Evolutionary conservation across 2,888 invertebrate genomes (phyloP).

Genomic region (Thereva unica): DNA sequence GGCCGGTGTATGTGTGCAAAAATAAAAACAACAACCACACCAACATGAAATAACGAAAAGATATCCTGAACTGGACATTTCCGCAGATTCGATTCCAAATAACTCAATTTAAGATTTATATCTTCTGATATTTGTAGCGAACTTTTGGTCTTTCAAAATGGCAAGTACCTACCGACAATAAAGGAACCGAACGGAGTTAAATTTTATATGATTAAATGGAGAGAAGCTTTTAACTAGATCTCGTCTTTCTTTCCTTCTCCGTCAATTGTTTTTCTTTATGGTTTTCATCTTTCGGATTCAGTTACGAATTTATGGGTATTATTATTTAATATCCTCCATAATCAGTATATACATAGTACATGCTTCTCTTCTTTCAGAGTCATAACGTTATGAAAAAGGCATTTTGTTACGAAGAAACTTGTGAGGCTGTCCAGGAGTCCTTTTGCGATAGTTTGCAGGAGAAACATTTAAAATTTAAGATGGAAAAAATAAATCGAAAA

Average conservation of each 20-base stretch:
- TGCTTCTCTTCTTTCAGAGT: not conserved
- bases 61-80: constrained; percentile 16
- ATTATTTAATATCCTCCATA: not conserved
- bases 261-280: constrained; percentile 11
- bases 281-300: constrained; percentile 26
- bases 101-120: constrained; percentile 34
- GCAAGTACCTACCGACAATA: constrained; percentile 5
- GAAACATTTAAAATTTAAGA: no score
- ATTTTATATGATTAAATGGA: constrained; percentile 16
- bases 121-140: constrained; percentile 11
- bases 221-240: not conserved
- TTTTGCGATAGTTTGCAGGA: no score
- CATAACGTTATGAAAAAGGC: no score
- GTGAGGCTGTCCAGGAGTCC: no score
- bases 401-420: no score
- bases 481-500: no score
- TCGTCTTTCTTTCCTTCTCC: not conserved
- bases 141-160: constrained; percentile 17
- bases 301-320: no score
- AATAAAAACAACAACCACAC: constrained; percentile 4
- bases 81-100: constrained; percentile 33
- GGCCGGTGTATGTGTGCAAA: no score
- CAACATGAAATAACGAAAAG: not conserved
- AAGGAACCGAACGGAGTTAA: constrained; percentile 18
- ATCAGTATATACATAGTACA: not conserved